Percentiles rank a stretch among this genome's conserved stretches.
Evolutionary conservation across 2,797 vertebrate genomes (phyloP).

Genomic region (Peromyscus attwateri): DNA sequence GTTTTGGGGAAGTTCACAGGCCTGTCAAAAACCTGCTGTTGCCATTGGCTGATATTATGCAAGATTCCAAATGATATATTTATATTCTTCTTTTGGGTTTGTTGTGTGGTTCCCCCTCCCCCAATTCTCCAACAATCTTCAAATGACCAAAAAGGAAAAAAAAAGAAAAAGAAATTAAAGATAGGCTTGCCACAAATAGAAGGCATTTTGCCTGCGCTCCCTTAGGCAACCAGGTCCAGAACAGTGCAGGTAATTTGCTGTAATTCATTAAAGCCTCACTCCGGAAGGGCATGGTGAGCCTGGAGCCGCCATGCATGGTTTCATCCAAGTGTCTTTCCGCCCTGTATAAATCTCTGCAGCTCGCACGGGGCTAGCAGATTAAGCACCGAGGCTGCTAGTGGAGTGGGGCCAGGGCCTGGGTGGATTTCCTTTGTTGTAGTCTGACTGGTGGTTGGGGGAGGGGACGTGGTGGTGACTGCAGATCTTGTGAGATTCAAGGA

Average conservation of each 20-base stretch:
- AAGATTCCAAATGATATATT: conserved; percentile 89
- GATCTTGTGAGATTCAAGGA: conserved; percentile 64
- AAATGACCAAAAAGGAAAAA: conserved; percentile 64
- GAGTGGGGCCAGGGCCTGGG: neutral
- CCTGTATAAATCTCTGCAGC: conserved; percentile 29
- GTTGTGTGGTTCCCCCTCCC: conserved; percentile 39
- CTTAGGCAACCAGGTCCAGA: conserved; percentile 72
- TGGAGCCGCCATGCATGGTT: neutral
- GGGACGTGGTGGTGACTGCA: accelerated
- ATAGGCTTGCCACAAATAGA: conserved; percentile 74
- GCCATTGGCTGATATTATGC: conserved; percentile 89
- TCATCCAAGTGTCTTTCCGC: neutral
- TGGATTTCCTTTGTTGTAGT: conserved; percentile 48
- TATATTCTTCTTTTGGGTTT: conserved; percentile 86
- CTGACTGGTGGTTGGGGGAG: conserved; percentile 15
- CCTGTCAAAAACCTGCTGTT: conserved; percentile 90
- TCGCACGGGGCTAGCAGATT: neutral
- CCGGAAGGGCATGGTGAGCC: neutral
- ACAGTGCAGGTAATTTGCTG: conserved; percentile 60
- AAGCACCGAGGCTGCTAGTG: neutral
- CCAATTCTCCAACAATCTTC: conserved; percentile 73
- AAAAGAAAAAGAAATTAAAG: neutral
- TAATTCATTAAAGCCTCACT: conserved; percentile 14
- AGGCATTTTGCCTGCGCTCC: conserved; percentile 71
- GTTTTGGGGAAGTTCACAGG: conserved; percentile 90